A percentile compares a stretch with the other conserved stretches of the same genome.
Evolutionary conservation across 2,797 vertebrate species (phyloP).

Genomic region (Periparus ater): DNA sequence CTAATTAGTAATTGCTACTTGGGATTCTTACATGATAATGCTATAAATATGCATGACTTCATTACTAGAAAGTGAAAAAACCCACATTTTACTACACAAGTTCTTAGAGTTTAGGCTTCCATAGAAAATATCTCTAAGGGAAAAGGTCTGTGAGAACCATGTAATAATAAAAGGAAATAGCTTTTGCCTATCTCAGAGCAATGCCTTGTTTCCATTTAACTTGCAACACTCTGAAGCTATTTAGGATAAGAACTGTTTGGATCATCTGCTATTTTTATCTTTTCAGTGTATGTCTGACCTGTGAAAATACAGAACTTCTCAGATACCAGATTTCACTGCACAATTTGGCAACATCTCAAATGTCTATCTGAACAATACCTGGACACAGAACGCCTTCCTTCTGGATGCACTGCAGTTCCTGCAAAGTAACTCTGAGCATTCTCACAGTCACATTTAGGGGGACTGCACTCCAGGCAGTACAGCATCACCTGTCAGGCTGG

Average conservation of each 20-base stretch:
- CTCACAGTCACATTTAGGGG: not conserved
- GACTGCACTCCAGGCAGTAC: not conserved
- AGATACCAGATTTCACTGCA: not conserved
- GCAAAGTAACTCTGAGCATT: not conserved
- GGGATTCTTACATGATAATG: constrained; percentile 6
- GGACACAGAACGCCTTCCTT: not conserved
- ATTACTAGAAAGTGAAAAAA: not conserved
- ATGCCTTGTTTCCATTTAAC: not conserved
- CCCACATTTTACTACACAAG: not conserved
- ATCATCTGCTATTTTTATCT: not conserved
- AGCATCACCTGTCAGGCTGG: not conserved
- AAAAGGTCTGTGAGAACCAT: not conserved
- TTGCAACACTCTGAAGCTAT: not conserved
- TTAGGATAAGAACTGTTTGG: not conserved
- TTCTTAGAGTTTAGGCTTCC: not conserved
- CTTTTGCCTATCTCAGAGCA: not conserved
- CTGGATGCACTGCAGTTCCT: not conserved
- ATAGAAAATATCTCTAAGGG: not conserved
- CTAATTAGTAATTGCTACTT: not conserved
- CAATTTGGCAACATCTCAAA: not conserved
- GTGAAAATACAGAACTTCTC: not conserved
- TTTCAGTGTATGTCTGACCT: not conserved
- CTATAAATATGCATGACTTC: constrained; percentile 19
- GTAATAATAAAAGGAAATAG: not conserved
- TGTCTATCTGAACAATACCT: not conserved